Evolutionary conservation across 1,140 invertebrate genomes (phyloP), one percentile per base, ranked within the genome.

Genomic region (Spodoptera litura): DNA sequence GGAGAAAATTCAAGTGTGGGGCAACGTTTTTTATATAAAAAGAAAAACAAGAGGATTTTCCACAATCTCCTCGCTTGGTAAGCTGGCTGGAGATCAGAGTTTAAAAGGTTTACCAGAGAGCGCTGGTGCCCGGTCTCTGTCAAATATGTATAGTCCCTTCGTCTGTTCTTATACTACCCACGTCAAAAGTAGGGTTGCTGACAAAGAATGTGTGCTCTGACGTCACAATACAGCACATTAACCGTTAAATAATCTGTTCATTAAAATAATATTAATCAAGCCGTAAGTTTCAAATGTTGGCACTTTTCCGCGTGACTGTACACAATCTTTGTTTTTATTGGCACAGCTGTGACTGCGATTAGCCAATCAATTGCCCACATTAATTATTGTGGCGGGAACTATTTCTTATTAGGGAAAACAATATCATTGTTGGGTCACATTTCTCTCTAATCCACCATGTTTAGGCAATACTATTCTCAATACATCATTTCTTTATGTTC

Each of bases 261-360:
- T 68, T 52, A 44, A 68, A 49, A 68, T 51, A 52, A 66, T 51
- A 66, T 51, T 66, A 70, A 70, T 70, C 25, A 20, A 13, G 12
- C 5, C 25, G 51, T 53, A 49, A 70, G 52, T 31, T 70, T 35
- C 51, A 52, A 27, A 53, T 31, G 49, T 70, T 20, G 5, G 11
- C 66, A 70, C 11, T 53, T 70, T 53, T 70, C 13, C 25, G 66
- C 25, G 27, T 27, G 66, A 70, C 10, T 70, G 25, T 31, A n/a
- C 49, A 31, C 12, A 25, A 12, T 53, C 52, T 70, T 15, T 9
- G 49, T 70, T 70, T 70, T 53, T 70, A 70, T 70, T 53, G 49
- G 20, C 31, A 4, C 1, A 27, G 25, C 12, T 31, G 25, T 25
- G 38, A 68, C 5, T 11, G 11, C 44, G 12, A 53, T 70, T 53